Percentiles rank a stretch among this genome's conserved stretches.
Evolutionary conservation across 2,113 vertebrate genomes (phyloP).

Genomic region (Halichoerus grypus): DNA sequence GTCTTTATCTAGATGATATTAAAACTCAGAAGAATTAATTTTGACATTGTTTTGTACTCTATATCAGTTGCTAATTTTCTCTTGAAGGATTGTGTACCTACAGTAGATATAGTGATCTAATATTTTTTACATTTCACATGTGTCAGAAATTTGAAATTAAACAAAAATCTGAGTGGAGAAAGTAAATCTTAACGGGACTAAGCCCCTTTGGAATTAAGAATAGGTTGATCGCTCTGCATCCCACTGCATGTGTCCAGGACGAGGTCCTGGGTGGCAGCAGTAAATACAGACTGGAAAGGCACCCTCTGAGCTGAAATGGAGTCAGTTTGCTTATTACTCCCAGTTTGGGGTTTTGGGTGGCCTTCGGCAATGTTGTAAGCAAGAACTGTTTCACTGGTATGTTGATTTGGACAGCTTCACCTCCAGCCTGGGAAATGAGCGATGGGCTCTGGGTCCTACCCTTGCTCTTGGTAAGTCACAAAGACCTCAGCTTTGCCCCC

Average conservation of each 20-base stretch:
- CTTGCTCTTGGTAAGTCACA: neutral
- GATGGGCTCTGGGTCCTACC: neutral
- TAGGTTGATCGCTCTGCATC: neutral
- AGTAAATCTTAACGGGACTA: neutral
- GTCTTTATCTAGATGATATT: neutral
- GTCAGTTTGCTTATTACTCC: neutral
- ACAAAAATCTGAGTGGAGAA: neutral
- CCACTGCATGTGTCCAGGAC: neutral
- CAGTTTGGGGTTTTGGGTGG: neutral
- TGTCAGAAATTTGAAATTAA: conserved; percentile 54
- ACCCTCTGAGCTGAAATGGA: neutral
- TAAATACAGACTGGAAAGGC: neutral
- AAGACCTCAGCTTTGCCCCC: neutral
- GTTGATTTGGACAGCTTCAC: neutral
- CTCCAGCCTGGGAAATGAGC: neutral
- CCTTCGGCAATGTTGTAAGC: neutral
- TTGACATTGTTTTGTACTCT: conserved; percentile 48
- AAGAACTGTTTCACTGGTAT: neutral
- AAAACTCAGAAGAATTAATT: conserved; percentile 62
- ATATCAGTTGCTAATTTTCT: conserved; percentile 16
- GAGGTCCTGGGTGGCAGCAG: neutral
- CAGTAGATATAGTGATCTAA: neutral
- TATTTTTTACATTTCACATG: neutral
- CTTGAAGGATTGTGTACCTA: neutral
- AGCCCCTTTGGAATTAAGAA: neutral